Percentiles rank a stretch among this genome's conserved stretches.
These are phyloP conservation scores for Solen grandis DNA, from an alignment of 1,140 invertebrate genomes.

Conservation along the genomic window DNA sequence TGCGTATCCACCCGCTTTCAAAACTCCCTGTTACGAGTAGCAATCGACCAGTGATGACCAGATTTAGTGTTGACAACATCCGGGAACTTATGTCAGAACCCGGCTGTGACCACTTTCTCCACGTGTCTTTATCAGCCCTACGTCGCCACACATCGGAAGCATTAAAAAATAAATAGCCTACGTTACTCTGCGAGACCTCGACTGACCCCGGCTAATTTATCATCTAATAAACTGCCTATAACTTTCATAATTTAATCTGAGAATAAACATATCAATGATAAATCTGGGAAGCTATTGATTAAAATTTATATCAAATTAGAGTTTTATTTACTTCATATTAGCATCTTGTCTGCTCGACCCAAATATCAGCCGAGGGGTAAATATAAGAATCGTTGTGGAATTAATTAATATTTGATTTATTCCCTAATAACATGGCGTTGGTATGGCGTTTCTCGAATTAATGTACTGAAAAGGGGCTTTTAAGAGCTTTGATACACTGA, in stretches of 20 bases:
- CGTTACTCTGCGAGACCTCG: constrained; percentile 31
- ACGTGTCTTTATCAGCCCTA: no score
- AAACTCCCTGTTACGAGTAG: no score
- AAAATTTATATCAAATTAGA: constrained; percentile 32
- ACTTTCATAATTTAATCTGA: constrained; percentile 40
- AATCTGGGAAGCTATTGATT: constrained; percentile 34
- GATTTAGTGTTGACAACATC: no score
- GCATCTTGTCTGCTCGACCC: neutral
- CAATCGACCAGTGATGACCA: no score
- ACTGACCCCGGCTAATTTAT: constrained; percentile 32
- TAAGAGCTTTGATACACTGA: no score
- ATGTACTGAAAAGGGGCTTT: neutral
- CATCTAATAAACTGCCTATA: constrained; percentile 37
- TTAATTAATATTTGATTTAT: constrained; percentile 60
- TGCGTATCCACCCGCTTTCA: no score
- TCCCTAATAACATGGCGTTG: constrained; percentile 25
- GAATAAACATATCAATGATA: constrained; percentile 21
- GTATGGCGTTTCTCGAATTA: neutral
- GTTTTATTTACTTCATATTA: constrained; percentile 57
- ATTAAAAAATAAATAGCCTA: constrained; percentile 25
- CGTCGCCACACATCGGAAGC: constrained; percentile 11
- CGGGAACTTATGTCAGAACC: no score
- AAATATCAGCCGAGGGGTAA: constrained; percentile 15
- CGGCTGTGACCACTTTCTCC: no score
- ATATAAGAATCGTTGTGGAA: constrained; percentile 32